Evolutionary conservation across 1,140 invertebrate species (phyloP), one percentile per base, ranked within the genome.

Genomic region (Watersipora subatra): DNA sequence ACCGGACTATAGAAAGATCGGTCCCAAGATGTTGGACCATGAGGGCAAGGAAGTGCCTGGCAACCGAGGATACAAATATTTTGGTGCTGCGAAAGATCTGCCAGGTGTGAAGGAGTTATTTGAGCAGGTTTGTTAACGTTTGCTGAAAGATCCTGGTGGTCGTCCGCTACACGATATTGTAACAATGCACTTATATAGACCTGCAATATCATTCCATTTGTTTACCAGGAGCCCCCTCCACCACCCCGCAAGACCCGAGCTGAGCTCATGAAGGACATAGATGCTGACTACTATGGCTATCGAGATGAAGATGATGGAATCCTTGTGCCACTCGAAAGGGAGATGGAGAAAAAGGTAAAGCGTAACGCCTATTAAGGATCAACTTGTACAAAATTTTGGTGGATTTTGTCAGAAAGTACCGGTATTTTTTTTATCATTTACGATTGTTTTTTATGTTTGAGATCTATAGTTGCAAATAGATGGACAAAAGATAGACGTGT

Each of bases 231-330:
- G 24, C 90, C 91, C 3, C 86, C 88, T 24, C 17, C 17, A 55
- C 87, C 89, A 0, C 88, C 90, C 0, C 83, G 91, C 57, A 94
- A 95, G 80, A 95, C 92, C 0, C 85, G 94, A 63, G 92, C 91
- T 0, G 96, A 99, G 80, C 81, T 99, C 29, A 97, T 98, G 93
- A 90, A 93, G 74, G 89, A 98, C 73, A 92, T 98, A 24, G 93
- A 97, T 82, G 93, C 93, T 0, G 92, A 96, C 80, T 99, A 99
- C 81, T 99, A 99, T 83, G 96, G 96, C 0, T 99, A 97, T 76
- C 82, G 93, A 73, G 95, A 99, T 80, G 94, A 98, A 74, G 97
- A 99, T 75, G 96, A 99, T 81, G 94, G 94, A 0, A 86, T 97
- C 57, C 81, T 99, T 20, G 81, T 92, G 67, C 93, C 93, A 0